Percentiles rank a stretch among this genome's conserved stretches.
Conservation (phyloP, 1,140 invertebrate species). For the Meloidogyne exigua region DNA sequence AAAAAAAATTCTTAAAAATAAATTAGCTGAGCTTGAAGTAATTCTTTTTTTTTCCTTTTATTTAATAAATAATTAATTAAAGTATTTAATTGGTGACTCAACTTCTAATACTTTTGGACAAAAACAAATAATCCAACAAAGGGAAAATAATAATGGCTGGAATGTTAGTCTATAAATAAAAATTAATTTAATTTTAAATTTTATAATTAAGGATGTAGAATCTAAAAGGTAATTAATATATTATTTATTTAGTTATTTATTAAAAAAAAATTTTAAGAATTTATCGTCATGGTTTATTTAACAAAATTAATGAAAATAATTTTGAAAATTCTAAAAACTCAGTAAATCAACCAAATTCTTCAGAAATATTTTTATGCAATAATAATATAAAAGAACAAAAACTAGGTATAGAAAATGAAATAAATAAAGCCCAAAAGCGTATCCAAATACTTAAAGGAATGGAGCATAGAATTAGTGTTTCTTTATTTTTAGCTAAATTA, state of each 20-base stretch:
- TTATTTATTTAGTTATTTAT: not conserved
- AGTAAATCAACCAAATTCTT: not conserved
- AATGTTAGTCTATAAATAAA: not conserved
- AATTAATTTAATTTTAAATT: not conserved
- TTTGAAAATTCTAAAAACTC: not conserved
- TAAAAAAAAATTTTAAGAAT: not conserved
- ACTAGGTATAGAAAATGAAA: conserved; percentile 9
- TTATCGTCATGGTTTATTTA: not conserved
- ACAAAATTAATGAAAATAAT: not conserved
- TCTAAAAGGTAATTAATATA: not conserved
- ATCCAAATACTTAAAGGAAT: conserved; percentile 20
- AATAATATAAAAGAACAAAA: not conserved
- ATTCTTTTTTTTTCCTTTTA: not conserved
- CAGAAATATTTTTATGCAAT: not conserved
- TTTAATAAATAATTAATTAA: not conserved
- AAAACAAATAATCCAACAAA: not conserved
- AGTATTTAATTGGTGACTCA: not conserved
- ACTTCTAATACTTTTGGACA: not conserved
- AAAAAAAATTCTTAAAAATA: conserved; percentile 18
- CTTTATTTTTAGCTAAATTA: conserved; percentile 16
- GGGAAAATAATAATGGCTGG: not conserved
- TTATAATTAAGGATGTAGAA: not conserved
- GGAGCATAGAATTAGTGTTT: conserved; percentile 21
- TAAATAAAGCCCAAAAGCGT: conserved; percentile 5
- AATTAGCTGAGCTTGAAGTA: conserved; percentile 23